Evolutionary conservation across 92 coral and sea anemone genomes (phyloP).

Genomic region (Epizoanthus fatuus): DNA sequence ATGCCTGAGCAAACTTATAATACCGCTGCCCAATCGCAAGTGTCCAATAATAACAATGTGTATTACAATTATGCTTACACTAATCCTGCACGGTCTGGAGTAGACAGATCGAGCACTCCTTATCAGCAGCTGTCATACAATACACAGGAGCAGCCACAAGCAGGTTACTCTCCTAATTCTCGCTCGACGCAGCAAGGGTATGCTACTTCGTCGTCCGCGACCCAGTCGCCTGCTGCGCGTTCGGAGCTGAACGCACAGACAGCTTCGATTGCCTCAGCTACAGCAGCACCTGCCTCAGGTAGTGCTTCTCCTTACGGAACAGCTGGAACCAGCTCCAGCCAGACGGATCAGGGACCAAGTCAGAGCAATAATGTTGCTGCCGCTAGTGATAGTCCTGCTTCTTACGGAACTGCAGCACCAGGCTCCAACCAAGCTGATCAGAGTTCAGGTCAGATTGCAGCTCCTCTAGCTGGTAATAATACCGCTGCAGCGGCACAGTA

Average conservation of each 20-base stretch:
- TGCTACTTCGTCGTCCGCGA: neutral
- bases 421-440: neutral
- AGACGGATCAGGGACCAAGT: neutral
- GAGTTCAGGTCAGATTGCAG: neutral
- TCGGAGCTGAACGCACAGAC: neutral
- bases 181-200: neutral
- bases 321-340: neutral
- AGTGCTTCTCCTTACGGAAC: conserved; percentile 11
- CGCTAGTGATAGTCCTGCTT: neutral
- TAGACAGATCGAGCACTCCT: neutral
- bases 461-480: too few relatives aligned
- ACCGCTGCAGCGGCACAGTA: neutral
- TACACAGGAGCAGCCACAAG: conserved; percentile 27
- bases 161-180: neutral
- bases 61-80: conserved; percentile 30
- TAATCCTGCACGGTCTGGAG: conserved; percentile 1
- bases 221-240: conserved; percentile 5
- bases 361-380: neutral
- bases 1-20: conserved; percentile 42
- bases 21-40: conserved; percentile 38
- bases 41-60: conserved; percentile 16
- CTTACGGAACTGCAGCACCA: neutral
- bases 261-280: too few relatives aligned
- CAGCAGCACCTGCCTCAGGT: neutral
- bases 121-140: neutral